A percentile compares a stretch with the other conserved stretches of the same genome.
These are phyloP conservation scores for Alouatta palliata DNA, from an alignment of 2,113 vertebrate genomes.

Conservation along the genomic window DNA sequence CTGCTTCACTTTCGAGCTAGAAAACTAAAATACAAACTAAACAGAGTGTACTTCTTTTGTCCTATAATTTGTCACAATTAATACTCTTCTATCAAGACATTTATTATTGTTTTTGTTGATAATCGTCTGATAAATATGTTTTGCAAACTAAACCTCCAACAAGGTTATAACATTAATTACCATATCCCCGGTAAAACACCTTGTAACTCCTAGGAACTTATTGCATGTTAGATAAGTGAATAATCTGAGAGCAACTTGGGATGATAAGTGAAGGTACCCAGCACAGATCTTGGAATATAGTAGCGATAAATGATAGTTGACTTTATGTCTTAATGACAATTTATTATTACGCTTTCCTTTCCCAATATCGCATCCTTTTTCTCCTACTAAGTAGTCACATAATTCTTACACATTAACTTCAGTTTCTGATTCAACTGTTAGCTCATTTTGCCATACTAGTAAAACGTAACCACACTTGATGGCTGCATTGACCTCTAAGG, in stretches of 20 bases:
- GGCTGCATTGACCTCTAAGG: neutral
- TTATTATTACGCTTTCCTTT: neutral
- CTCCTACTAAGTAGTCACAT: neutral
- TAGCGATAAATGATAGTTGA: neutral
- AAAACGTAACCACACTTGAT: neutral
- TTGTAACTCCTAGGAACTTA: neutral
- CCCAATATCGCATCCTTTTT: neutral
- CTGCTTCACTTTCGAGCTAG: neutral
- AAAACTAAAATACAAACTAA: neutral
- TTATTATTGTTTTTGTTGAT: neutral
- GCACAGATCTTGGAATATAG: neutral
- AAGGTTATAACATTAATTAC: neutral
- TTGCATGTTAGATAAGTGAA: neutral
- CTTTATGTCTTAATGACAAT: neutral
- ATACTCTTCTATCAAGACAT: neutral
- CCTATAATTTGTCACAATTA: neutral
- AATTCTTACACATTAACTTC: constrained; percentile 1
- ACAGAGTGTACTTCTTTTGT: neutral
- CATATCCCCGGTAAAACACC: neutral
- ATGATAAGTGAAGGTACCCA: neutral
- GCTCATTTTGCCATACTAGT: neutral
- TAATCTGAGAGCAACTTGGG: neutral
- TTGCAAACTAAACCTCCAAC: neutral
- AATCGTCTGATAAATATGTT: neutral
- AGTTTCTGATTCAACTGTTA: neutral